phyloP scores from a whole-genome alignment of 2,113 vertebrate species.

The Coturnix japonica region DNA sequence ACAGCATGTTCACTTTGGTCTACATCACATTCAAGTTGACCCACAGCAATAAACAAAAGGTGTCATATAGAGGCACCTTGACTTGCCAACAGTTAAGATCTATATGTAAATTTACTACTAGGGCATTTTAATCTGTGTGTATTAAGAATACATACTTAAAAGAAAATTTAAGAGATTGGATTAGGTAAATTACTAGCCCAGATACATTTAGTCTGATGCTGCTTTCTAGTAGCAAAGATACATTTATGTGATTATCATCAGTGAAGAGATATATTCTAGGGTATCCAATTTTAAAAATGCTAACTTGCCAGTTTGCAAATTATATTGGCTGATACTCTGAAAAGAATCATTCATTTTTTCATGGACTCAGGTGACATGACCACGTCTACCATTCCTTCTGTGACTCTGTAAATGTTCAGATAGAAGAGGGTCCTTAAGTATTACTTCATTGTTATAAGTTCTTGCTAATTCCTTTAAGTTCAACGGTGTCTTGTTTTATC shows the following conservation, averaged over 20 bases:
- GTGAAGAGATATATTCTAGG: not conserved
- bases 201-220: not conserved
- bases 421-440: not conserved
- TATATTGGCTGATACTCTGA: not conserved
- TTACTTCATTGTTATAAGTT: accelerated
- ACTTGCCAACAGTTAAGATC: not conserved
- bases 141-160: not conserved
- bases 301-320: not conserved
- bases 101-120: not conserved
- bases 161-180: not conserved
- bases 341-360: not conserved
- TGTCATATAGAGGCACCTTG: not conserved
- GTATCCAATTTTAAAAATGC: not conserved
- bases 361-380: not conserved
- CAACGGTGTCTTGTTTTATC: conserved; percentile 15
- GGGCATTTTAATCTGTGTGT: not conserved
- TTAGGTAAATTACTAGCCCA: not conserved
- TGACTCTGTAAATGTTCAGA: not conserved
- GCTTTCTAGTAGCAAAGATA: not conserved
- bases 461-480: not conserved
- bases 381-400: not conserved
- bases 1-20: not conserved
- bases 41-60: not conserved
- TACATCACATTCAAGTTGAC: not conserved
- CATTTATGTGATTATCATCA: not conserved